phyloP scores from a whole-genome alignment of 2,113 vertebrate species.

The Dunckerocampus dactyliophorus region DNA sequence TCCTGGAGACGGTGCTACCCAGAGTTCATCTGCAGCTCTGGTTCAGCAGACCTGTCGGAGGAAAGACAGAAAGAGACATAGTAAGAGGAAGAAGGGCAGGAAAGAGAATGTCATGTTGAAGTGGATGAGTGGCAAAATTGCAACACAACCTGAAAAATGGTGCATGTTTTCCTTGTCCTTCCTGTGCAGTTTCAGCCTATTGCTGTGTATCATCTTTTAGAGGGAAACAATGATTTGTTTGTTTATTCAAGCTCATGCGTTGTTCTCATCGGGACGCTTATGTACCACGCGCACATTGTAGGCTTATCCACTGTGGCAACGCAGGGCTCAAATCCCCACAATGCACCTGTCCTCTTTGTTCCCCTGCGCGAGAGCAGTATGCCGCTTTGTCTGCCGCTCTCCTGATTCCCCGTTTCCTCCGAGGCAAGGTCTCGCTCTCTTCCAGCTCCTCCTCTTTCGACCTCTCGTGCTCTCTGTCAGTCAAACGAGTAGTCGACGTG shows the following conservation, averaged over 20 bases:
- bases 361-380: slow-evolving; percentile 51
- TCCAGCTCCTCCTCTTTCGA: slow-evolving; percentile 31
- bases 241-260: slow-evolving; percentile 12
- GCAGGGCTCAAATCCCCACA: slow-evolving; percentile 59
- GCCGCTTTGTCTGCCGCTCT: slow-evolving; percentile 63
- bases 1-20: slow-evolving; percentile 89
- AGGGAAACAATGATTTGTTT: background rate
- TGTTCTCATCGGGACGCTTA: background rate
- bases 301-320: slow-evolving; percentile 39
- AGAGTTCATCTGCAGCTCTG: slow-evolving; percentile 89
- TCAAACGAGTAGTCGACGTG: slow-evolving; percentile 23
- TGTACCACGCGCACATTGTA: slow-evolving; percentile 20
- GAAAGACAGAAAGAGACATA: slow-evolving; percentile 34
- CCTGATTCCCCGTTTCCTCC: slow-evolving; percentile 48
- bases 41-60: slow-evolving; percentile 63
- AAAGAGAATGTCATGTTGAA: slow-evolving; percentile 22
- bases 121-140: slow-evolving; percentile 4
- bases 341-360: slow-evolving; percentile 71
- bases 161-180: background rate
- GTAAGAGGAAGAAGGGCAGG: slow-evolving; percentile 22
- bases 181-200: background rate
- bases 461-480: slow-evolving; percentile 33
- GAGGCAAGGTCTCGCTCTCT: slow-evolving; percentile 53
- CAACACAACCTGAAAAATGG: background rate
- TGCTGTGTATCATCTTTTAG: too few relatives aligned